A percentile compares a stretch with the other conserved stretches of the same genome.
Conservation (phyloP, 2,797 vertebrate species). For the Trematomus bernacchii region DNA sequence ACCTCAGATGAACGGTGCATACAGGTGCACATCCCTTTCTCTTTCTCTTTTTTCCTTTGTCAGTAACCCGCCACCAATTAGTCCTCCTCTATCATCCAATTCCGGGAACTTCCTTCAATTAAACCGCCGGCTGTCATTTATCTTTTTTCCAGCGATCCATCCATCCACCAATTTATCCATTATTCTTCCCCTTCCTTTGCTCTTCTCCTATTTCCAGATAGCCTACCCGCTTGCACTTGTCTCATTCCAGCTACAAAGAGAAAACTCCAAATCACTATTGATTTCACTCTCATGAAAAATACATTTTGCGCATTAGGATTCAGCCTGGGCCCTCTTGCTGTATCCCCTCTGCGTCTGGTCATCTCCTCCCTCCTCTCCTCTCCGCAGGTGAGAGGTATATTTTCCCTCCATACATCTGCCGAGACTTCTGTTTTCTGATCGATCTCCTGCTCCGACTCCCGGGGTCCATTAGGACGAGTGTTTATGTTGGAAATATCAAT, state of each 20-base stretch:
- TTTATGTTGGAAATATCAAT: conserved; percentile 79
- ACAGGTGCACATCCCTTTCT: conserved; percentile 13
- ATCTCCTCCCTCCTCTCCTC: conserved; percentile 46
- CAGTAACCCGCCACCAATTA: conserved; percentile 1
- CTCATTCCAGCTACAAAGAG: conserved; percentile 64
- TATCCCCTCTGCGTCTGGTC: conserved; percentile 52
- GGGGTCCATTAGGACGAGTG: conserved; percentile 74
- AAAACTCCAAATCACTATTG: conserved; percentile 79
- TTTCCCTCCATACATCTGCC: conserved; percentile 74
- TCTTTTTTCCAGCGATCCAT: conserved; percentile 59
- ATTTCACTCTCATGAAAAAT: conserved; percentile 80
- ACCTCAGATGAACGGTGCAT: background rate
- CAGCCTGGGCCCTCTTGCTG: conserved; percentile 46
- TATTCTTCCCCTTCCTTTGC: conserved; percentile 22
- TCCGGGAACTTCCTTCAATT: conserved; percentile 49
- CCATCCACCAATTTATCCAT: conserved; percentile 51
- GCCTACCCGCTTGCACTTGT: conserved; percentile 25
- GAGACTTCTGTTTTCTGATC: conserved; percentile 68
- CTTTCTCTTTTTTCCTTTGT: background rate
- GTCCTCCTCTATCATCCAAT: conserved; percentile 30
- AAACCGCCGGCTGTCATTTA: conserved; percentile 50
- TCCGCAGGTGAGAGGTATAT: conserved; percentile 75
- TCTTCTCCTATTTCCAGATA: conserved; percentile 55
- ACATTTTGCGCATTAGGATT: conserved; percentile 76
- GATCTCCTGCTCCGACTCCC: conserved; percentile 59